phyloP scores from a whole-genome alignment of 2,888 invertebrate species.

The Clistopyga incitator region DNA sequence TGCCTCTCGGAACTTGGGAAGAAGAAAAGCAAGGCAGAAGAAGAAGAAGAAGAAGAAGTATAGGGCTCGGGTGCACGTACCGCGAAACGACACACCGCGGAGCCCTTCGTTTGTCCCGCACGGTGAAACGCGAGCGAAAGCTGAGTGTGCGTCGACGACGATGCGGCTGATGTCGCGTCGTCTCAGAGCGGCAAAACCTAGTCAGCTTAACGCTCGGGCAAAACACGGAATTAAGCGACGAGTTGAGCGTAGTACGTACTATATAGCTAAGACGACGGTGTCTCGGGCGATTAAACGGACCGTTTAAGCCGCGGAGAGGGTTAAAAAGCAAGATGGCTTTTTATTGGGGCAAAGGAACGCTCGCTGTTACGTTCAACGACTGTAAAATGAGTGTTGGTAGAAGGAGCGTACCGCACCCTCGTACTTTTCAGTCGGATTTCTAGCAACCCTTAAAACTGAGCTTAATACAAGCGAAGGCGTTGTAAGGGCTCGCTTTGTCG shows the following conservation, averaged over 20 bases:
- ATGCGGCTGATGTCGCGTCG: constrained; percentile 57
- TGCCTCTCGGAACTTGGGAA: constrained; percentile 13
- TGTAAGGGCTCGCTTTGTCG: constrained; percentile 30
- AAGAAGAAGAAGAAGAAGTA: constrained; percentile 36
- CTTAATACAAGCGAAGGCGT: constrained; percentile 25
- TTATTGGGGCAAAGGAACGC: constrained; percentile 80
- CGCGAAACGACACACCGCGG: constrained; percentile 70
- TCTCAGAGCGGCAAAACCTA: constrained; percentile 41
- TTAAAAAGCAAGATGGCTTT: constrained; percentile 83
- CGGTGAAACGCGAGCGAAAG: constrained; percentile 42
- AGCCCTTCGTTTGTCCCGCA: constrained; percentile 63
- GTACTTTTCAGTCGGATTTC: constrained; percentile 36
- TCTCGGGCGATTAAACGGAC: constrained; percentile 79
- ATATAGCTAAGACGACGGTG: constrained; percentile 42
- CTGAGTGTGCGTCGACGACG: constrained; percentile 16
- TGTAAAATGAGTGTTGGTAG: constrained; percentile 80
- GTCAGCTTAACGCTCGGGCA: constrained; percentile 53
- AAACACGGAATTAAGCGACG: constrained; percentile 61
- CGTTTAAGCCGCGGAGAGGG: constrained; percentile 78
- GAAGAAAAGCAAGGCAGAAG: constrained; percentile 22
- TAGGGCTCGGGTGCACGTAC: constrained; percentile 58
- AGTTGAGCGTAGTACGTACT: constrained; percentile 29
- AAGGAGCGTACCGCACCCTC: constrained; percentile 45
- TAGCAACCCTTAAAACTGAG: constrained; percentile 52
- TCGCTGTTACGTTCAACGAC: constrained; percentile 81